phyloP scores from a whole-genome alignment of 64 coral and sea anemone genomes.

The Montipora capricornis region DNA sequence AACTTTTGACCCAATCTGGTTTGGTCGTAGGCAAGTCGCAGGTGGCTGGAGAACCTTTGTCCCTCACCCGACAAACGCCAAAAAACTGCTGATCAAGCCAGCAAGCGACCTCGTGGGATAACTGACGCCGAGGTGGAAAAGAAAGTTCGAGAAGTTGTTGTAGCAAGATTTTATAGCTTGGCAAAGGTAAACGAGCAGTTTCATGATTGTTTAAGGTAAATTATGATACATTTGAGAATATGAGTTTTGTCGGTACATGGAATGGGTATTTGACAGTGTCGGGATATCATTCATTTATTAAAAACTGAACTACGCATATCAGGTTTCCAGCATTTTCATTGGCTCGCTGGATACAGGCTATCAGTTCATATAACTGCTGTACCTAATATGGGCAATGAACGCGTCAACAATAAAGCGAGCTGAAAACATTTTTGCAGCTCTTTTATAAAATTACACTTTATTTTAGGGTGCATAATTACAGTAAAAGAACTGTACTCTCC shows the following conservation, averaged over 20 bases:
- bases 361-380: no score
- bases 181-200: constrained; percentile 47
- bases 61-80: constrained; percentile 35
- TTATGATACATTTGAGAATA: background rate
- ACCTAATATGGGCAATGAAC: no score
- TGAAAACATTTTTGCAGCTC: no score
- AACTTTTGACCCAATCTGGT: background rate
- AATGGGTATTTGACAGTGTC: background rate
- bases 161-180: constrained; percentile 71
- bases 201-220: no score
- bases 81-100: background rate
- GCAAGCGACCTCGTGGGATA: constrained; percentile 16
- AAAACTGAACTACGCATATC: no score
- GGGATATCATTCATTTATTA: no score
- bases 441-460: no score
- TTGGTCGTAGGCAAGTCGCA: constrained; percentile 38
- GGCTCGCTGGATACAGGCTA: no score
- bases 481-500: no score
- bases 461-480: no score
- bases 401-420: no score
- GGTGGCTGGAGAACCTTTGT: constrained; percentile 64
- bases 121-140: constrained; percentile 51
- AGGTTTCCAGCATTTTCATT: no score
- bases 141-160: constrained; percentile 66
- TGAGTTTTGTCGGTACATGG: background rate